Evolutionary conservation across 2,797 vertebrate genomes (phyloP).

Genomic region (Sphenopsis melanotis): DNA sequence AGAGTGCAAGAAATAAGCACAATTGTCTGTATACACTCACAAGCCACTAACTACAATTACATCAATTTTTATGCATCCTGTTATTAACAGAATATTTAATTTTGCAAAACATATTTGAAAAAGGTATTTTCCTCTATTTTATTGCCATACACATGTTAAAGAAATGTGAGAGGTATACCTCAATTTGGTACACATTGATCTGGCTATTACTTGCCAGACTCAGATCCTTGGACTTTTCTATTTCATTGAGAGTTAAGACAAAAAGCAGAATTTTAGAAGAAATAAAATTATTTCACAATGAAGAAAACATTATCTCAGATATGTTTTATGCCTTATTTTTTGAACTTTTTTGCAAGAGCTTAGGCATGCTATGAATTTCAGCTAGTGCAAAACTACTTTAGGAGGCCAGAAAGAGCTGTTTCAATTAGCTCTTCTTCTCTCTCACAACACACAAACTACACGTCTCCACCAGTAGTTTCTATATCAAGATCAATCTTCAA

Average conservation of each 20-base stretch:
- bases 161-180: background rate
- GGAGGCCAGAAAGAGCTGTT: background rate
- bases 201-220: background rate
- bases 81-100: background rate
- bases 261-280: background rate
- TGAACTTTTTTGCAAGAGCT: background rate
- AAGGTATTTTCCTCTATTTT: accelerated
- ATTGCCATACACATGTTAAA: background rate
- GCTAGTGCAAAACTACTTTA: background rate
- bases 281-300: background rate
- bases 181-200: background rate
- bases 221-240: background rate
- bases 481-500: background rate
- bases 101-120: background rate
- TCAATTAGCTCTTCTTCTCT: background rate
- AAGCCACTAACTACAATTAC: background rate
- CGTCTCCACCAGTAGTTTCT: background rate
- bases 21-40: background rate
- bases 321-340: background rate
- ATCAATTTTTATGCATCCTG: background rate
- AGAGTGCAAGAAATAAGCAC: background rate
- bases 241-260: background rate
- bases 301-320: background rate
- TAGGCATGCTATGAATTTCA: background rate
- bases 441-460: background rate